Evolutionary conservation across 92 coral and sea anemone genomes (phyloP).

Genomic region (Hydrozoanthus gracilis): DNA sequence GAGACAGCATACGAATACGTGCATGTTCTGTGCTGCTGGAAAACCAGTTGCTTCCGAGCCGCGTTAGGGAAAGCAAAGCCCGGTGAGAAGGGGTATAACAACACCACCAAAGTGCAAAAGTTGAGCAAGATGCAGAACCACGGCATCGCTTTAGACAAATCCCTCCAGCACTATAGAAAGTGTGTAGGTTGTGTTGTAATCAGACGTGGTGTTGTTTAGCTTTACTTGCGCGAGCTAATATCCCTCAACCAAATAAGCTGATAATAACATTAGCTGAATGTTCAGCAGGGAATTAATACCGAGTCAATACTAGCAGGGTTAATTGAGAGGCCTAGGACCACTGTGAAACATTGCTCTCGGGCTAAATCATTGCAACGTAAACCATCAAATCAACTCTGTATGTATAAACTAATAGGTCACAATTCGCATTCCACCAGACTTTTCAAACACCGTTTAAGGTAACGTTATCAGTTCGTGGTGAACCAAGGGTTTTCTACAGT

Average conservation of each 20-base stretch:
- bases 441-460: not conserved
- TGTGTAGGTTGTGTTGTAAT: not conserved
- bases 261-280: not conserved
- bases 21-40: slow-evolving; percentile 55
- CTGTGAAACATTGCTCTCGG: not conserved
- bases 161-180: not conserved
- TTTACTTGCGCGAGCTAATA: not conserved
- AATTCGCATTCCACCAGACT: no score
- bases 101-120: not conserved
- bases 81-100: not conserved
- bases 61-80: not conserved
- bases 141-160: slow-evolving; percentile 16
- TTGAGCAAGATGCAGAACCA: slow-evolving; percentile 32
- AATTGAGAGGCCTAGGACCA: not conserved
- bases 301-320: slow-evolving; percentile 28
- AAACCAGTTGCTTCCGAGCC: not conserved
- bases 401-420: not conserved
- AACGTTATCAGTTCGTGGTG: not conserved
- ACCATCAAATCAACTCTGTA: not conserved
- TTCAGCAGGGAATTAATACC: not conserved
- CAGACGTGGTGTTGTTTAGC: not conserved
- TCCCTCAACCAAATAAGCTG: not conserved
- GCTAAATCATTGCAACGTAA: not conserved
- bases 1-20: slow-evolving; percentile 84
- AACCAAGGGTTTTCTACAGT: no score